phyloP scores from a whole-genome alignment of 1,140 invertebrate genomes.

The Chrysomallon squamiferum region DNA sequence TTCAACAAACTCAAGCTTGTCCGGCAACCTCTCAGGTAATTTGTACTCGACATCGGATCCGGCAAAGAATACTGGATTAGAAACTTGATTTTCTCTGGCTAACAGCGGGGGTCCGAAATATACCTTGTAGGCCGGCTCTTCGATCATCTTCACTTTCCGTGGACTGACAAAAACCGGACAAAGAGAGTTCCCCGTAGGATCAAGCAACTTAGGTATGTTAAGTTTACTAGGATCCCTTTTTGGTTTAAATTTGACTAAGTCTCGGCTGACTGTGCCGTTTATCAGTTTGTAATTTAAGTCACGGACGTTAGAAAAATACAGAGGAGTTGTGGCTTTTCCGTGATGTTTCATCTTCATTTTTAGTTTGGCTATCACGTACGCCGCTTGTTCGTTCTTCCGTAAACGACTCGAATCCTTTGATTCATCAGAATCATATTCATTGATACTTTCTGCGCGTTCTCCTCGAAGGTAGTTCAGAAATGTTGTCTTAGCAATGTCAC shows the following conservation, averaged over 20 bases:
- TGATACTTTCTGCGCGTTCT: neutral
- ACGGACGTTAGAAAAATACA: conserved; percentile 34
- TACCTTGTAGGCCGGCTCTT: conserved; percentile 28
- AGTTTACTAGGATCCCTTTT: neutral
- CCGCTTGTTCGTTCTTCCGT: neutral
- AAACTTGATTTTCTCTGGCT: conserved; percentile 20
- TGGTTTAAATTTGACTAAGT: conserved; percentile 8
- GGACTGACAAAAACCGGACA: conserved; percentile 36
- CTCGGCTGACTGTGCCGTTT: conserved; percentile 19
- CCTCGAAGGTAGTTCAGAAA: conserved; percentile 8
- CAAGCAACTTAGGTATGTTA: neutral
- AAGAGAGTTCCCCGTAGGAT: neutral
- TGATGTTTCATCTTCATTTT: conserved; percentile 11
- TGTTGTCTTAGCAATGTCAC: conserved; percentile 21
- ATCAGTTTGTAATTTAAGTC: conserved; percentile 36
- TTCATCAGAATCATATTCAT: conserved; percentile 5
- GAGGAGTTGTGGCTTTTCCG: conserved; percentile 11
- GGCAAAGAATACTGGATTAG: conserved; percentile 36
- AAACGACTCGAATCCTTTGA: neutral
- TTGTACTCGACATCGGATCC: conserved; percentile 28
- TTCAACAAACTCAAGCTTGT: conserved; percentile 33
- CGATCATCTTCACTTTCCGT: conserved; percentile 21
- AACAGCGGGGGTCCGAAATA: conserved; percentile 34
- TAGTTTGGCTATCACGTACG: neutral
- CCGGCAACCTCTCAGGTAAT: conserved; percentile 35